Conservation (phyloP, 1,140 invertebrate species). For the Pseudomyrmex concolor region DNA sequence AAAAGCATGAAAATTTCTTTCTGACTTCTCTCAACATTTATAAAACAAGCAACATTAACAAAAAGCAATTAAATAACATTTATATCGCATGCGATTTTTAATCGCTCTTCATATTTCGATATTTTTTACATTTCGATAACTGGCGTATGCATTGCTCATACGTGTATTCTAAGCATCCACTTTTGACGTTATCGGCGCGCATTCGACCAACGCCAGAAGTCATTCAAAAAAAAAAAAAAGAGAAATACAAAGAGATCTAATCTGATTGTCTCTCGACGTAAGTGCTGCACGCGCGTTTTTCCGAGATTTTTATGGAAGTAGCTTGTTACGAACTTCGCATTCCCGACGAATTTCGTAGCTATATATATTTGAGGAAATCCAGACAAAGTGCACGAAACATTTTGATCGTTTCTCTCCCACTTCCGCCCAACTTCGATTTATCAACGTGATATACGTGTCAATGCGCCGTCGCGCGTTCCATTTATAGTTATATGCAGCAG, state of each 20-base stretch:
- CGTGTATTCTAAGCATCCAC: not conserved
- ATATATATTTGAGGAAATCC: not conserved
- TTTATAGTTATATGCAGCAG: conserved; percentile 66
- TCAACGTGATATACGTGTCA: conserved; percentile 36
- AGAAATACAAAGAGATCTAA: not conserved
- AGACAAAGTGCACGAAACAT: not conserved
- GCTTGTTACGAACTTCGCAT: too few relatives aligned
- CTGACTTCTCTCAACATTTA: not conserved
- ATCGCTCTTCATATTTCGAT: too few relatives aligned
- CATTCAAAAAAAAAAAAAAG: too few relatives aligned
- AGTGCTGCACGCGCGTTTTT: too few relatives aligned
- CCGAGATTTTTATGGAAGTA: not conserved
- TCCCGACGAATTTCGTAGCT: not conserved
- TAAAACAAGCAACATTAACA: too few relatives aligned
- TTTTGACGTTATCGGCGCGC: not conserved
- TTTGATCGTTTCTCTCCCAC: not conserved
- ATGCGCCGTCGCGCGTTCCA: conserved; percentile 56
- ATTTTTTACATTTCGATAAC: too few relatives aligned
- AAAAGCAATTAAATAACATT: too few relatives aligned
- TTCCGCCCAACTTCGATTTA: not conserved
- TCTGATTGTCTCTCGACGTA: not conserved
- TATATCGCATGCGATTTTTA: not conserved
- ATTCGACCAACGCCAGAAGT: not conserved
- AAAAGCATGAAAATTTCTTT: too few relatives aligned
- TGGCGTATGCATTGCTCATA: too few relatives aligned